phyloP scores from a whole-genome alignment of 2,113 vertebrate species.

The Prionailurus viverrinus region DNA sequence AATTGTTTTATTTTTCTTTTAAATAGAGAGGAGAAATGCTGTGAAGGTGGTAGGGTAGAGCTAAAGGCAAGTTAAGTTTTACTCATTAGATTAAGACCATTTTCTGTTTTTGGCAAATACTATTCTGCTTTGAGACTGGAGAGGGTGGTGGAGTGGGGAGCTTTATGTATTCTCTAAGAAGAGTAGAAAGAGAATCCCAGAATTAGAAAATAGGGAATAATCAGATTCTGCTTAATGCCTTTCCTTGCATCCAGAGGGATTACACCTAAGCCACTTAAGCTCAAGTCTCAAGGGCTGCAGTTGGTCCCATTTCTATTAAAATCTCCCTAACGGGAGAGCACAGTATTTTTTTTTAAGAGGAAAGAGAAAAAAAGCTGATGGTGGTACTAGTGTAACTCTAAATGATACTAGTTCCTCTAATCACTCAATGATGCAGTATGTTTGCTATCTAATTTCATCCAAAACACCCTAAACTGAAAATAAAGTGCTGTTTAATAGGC shows the following conservation, averaged over 20 bases:
- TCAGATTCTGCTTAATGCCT: slow-evolving; percentile 82
- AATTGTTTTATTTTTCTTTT: not conserved
- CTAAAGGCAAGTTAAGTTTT: not conserved
- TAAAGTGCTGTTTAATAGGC: slow-evolving; percentile 87
- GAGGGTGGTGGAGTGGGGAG: not conserved
- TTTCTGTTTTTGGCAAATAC: slow-evolving; percentile 7
- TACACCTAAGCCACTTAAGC: slow-evolving; percentile 63
- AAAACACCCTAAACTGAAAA: slow-evolving; percentile 87
- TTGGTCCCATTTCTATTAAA: slow-evolving; percentile 74
- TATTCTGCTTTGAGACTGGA: slow-evolving; percentile 24
- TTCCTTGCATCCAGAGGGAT: slow-evolving; percentile 70
- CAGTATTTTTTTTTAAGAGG: not conserved
- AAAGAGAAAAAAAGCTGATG: slow-evolving; percentile 60
- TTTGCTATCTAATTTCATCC: slow-evolving; percentile 85
- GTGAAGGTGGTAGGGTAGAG: not conserved
- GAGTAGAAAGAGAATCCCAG: slow-evolving; percentile 68
- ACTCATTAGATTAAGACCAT: slow-evolving; percentile 25
- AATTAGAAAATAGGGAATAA: slow-evolving; percentile 83
- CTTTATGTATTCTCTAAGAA: slow-evolving; percentile 56
- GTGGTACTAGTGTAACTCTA: slow-evolving; percentile 64
- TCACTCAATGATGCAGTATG: slow-evolving; percentile 56
- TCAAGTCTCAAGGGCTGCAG: slow-evolving; percentile 53
- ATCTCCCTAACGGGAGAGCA: not conserved
- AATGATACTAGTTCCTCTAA: slow-evolving; percentile 67
- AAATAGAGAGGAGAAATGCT: not conserved